Evolutionary conservation across 1,140 invertebrate genomes (phyloP).

Genomic region (Eulimnadia texana): DNA sequence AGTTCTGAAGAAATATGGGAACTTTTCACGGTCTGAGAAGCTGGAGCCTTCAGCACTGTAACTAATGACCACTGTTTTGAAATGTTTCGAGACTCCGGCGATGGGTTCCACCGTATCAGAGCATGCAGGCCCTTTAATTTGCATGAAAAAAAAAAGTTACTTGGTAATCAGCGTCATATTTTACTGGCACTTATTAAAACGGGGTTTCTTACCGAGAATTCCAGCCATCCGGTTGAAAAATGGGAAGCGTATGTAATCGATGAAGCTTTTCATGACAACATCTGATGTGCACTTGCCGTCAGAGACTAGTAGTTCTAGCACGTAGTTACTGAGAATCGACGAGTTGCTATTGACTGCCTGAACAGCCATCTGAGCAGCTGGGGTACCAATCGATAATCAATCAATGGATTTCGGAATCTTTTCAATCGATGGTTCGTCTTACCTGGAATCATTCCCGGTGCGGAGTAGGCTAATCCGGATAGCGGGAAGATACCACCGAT

Average conservation of each 20-base stretch:
- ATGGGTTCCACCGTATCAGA: slow-evolving; percentile 69
- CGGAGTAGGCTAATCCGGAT: slow-evolving; percentile 38
- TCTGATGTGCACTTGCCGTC: slow-evolving; percentile 60
- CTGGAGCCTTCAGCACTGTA: slow-evolving; percentile 64
- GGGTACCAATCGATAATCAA: slow-evolving; percentile 16
- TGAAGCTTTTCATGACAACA: slow-evolving; percentile 60
- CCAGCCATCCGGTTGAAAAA: slow-evolving; percentile 43
- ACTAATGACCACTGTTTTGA: slow-evolving; percentile 57
- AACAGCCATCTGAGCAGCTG: slow-evolving; percentile 47
- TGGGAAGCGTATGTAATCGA: slow-evolving; percentile 47
- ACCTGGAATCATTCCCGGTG: slow-evolving; percentile 43
- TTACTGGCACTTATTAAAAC: neutral
- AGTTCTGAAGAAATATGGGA: slow-evolving; percentile 70
- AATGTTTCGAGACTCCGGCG: slow-evolving; percentile 62
- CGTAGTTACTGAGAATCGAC: slow-evolving; percentile 43
- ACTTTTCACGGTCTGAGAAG: slow-evolving; percentile 49
- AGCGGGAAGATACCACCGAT: slow-evolving; percentile 68
- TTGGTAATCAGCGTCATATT: too few species aligned
- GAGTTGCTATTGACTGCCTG: slow-evolving; percentile 46
- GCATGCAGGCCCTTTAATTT: slow-evolving; percentile 55
- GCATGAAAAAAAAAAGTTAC: too few species aligned
- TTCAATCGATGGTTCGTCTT: slow-evolving; percentile 5
- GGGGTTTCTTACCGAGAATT: slow-evolving; percentile 42
- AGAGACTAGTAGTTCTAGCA: slow-evolving; percentile 38
- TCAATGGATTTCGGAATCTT: neutral